phyloP scores from a whole-genome alignment of 2,888 invertebrate genomes.

The Leptinotarsa peninsularis region DNA sequence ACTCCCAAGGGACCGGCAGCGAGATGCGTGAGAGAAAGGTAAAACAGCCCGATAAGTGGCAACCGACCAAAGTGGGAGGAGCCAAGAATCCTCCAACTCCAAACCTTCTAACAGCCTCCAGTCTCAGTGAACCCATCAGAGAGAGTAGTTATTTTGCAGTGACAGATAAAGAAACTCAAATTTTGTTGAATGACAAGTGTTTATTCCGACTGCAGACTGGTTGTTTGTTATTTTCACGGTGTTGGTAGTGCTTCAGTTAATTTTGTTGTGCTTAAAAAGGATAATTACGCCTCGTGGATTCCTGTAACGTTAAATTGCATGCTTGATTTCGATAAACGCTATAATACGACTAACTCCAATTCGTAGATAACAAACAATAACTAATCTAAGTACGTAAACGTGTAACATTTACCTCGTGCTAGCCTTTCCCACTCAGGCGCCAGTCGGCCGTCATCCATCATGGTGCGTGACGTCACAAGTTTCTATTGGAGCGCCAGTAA shows the following conservation, averaged over 20 bases:
- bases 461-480: conserved; percentile 69
- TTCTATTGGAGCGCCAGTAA: conserved; percentile 67
- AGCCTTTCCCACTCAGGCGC: conserved; percentile 52
- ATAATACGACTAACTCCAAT: background rate
- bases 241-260: background rate
- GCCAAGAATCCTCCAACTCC: conserved; percentile 58
- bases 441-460: conserved; percentile 70
- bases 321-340: background rate
- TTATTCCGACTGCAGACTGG: background rate
- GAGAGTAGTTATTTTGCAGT: conserved; percentile 30
- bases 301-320: background rate
- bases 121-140: conserved; percentile 55
- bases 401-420: conserved; percentile 48
- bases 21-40: conserved; percentile 56
- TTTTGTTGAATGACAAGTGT: background rate
- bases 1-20: conserved; percentile 54
- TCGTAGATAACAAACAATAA: conserved; percentile 1
- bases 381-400: conserved; percentile 30
- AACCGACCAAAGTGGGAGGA: conserved; percentile 63
- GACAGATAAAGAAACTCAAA: background rate
- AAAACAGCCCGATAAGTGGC: conserved; percentile 61
- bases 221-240: background rate
- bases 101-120: conserved; percentile 59
- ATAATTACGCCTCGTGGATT: background rate
- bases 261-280: background rate